Evolutionary conservation across 2,797 vertebrate species (phyloP).

Genomic region (Aselliscus stoliczkanus): DNA sequence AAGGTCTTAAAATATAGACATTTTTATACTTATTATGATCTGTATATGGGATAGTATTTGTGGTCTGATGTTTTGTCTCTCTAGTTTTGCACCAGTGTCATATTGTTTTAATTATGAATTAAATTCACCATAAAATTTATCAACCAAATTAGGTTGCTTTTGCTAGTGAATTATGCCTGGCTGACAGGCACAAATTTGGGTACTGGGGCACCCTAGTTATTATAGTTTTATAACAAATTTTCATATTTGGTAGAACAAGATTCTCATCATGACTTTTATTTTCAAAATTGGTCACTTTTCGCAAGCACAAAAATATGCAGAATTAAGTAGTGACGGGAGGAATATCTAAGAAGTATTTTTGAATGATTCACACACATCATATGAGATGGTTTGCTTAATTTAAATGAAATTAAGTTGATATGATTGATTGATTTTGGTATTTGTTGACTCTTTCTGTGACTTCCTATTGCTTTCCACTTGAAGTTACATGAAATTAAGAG

Average conservation of each 20-base stretch:
- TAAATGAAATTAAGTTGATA: not conserved
- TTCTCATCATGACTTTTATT: not conserved
- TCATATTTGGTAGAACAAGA: not conserved
- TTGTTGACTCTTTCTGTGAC: not conserved
- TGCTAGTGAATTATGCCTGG: not conserved
- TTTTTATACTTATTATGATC: not conserved
- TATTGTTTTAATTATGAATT: not conserved
- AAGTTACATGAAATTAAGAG: not conserved
- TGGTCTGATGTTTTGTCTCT: not conserved
- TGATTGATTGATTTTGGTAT: not conserved
- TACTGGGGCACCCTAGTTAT: not conserved
- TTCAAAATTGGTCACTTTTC: not conserved
- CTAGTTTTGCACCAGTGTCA: not conserved
- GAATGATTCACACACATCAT: not conserved
- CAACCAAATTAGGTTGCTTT: not conserved
- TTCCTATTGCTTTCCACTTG: not conserved
- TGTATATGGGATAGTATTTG: not conserved
- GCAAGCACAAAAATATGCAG: not conserved
- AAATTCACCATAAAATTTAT: not conserved
- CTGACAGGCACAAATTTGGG: not conserved
- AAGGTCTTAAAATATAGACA: not conserved
- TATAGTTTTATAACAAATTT: not conserved
- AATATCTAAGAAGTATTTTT: constrained; percentile 10
- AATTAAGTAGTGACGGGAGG: not conserved
- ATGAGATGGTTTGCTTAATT: not conserved